Evolutionary conservation across 2,888 invertebrate genomes (phyloP), one percentile per base, ranked within the genome.

Genomic region (Drosophila kuntzei): DNA sequence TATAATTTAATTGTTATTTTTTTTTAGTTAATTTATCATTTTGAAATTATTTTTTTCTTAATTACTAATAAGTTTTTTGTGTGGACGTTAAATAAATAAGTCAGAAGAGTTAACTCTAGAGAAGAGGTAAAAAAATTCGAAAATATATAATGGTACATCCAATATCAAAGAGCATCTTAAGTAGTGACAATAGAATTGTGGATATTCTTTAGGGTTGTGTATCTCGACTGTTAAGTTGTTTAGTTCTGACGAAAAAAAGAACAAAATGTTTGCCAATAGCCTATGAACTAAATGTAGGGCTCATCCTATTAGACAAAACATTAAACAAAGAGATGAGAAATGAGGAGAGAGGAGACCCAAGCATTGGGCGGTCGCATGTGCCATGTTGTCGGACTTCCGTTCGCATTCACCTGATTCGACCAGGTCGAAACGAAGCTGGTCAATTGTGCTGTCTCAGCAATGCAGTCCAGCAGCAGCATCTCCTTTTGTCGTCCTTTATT

Each of bases 401-500:
- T 76, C 34, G 8, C 44, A 64, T 61, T 77, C 77, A 76, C 77
- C 73, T 76, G 77, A 77, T 69, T 70, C 44, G 77, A 61, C 69
- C 73, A 49, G 69, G 73, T 62, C 71, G 61, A 70, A 66, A 60
- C 49, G 63, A 47, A 41, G 50, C 61, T 61, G 68, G 63, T 47
- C 78, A 78, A 85, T 75, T 68, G 76, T 76, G 57, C 70, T 63
- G 41, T 50, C 60, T 57, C 60, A 63, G 51, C 70, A 54, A 32
- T n/a, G 68, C 60, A n/a, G n/a, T n/a, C n/a, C n/a, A n/a, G n/a
- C n/a, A n/a, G n/a, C n/a, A 58, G 61, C 71, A 60, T 60, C 59
- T 60, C 59, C 65, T 67, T 60, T 69, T 85, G 75, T 60, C 67
- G 34, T 49, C 50, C 50, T 60, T 49, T 61, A 60, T 78, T 71